A percentile compares a stretch with the other conserved stretches of the same genome.
phyloP scores from a whole-genome alignment of 2,113 vertebrate genomes.

The Seriola dumerili region DNA sequence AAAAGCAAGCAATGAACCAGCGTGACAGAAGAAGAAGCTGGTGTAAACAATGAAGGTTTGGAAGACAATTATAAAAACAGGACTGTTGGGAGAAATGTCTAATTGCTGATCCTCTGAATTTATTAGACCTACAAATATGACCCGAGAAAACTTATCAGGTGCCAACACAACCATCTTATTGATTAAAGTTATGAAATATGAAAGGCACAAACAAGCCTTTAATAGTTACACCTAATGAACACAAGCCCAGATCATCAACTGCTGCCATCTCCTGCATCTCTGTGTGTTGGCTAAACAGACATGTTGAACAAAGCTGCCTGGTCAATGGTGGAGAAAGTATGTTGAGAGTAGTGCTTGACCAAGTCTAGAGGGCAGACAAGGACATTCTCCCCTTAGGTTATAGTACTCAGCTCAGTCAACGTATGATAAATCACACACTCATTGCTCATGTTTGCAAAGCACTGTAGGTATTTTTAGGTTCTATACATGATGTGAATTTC shows the following conservation, averaged over 20 bases:
- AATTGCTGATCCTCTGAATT: not conserved
- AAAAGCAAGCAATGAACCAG: too few species aligned
- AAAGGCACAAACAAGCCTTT: conserved; percentile 6
- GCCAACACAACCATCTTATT: not conserved
- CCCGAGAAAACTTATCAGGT: not conserved
- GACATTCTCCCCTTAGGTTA: conserved; percentile 31
- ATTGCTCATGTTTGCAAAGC: conserved; percentile 12
- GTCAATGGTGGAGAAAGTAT: conserved; percentile 25
- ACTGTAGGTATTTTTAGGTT: not conserved
- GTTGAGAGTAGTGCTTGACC: conserved; percentile 21
- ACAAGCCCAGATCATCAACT: conserved; percentile 16
- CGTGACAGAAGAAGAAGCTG: too few species aligned
- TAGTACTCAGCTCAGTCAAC: conserved; percentile 24
- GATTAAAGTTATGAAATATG: not conserved
- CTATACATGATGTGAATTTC: not conserved
- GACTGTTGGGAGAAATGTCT: not conserved
- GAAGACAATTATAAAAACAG: not conserved
- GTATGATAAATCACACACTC: conserved; percentile 20
- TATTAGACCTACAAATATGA: not conserved
- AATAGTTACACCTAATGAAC: not conserved
- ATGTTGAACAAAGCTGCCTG: conserved; percentile 8
- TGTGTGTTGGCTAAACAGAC: conserved; percentile 55
- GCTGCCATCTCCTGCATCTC: conserved; percentile 11
- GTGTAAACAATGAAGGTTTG: not conserved
- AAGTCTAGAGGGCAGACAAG: conserved; percentile 39